Conservation (phyloP, 1,140 invertebrate species). For the Tetranychus urticae region DNA sequence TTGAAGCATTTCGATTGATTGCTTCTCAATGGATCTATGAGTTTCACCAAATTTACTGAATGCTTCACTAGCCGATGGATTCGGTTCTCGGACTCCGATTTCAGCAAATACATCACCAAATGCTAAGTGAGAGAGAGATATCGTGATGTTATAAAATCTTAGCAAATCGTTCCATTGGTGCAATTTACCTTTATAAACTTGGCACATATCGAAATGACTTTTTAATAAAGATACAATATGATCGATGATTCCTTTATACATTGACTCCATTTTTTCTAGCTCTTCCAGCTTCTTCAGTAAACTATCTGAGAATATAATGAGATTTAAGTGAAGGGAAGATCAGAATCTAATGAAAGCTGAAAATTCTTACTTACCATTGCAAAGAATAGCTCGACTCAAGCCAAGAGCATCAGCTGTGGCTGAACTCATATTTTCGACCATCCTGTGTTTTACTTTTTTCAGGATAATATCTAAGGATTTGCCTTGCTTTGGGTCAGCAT, state of each 20-base stretch:
- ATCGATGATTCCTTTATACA: slow-evolving; percentile 67
- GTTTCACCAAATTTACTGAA: slow-evolving; percentile 86
- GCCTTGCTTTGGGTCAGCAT: slow-evolving; percentile 83
- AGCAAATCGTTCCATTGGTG: not conserved
- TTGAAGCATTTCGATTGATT: slow-evolving; percentile 69
- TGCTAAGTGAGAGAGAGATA: slow-evolving; percentile 27
- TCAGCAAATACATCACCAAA: slow-evolving; percentile 83
- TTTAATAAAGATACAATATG: slow-evolving; percentile 51
- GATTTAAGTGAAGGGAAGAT: too few species aligned
- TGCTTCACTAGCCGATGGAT: slow-evolving; percentile 76
- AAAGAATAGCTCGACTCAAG: slow-evolving; percentile 79
- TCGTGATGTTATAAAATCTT: not conserved
- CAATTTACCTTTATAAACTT: not conserved
- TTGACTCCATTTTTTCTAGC: slow-evolving; percentile 52
- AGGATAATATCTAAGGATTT: slow-evolving; percentile 83
- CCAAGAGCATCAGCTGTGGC: slow-evolving; percentile 90
- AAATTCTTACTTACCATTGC: slow-evolving; percentile 36
- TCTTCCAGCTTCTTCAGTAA: slow-evolving; percentile 83
- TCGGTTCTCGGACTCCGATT: slow-evolving; percentile 84
- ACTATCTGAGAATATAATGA: slow-evolving; percentile 34
- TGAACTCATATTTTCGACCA: slow-evolving; percentile 90
- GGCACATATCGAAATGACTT: not conserved
- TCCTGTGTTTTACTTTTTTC: slow-evolving; percentile 88
- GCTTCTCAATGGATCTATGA: slow-evolving; percentile 73
- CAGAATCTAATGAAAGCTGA: too few species aligned